Evolutionary conservation across 1,140 invertebrate genomes (phyloP), one percentile per base, ranked within the genome.

Genomic region (Megalonaias nervosa): DNA sequence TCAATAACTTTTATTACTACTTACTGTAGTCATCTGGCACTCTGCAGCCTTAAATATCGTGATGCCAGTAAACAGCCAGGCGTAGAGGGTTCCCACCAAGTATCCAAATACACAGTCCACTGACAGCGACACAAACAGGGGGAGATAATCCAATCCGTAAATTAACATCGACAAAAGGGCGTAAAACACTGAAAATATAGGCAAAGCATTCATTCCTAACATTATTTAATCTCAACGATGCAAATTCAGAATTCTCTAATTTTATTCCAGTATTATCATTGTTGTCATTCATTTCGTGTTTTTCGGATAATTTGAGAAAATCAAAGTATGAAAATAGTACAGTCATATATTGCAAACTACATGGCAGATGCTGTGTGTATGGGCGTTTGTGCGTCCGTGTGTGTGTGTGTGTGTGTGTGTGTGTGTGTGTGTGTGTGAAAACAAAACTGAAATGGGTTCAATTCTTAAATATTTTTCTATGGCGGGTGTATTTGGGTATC

Each of bases 51-150:
- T 67, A 58, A 67, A 73, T 1, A 78, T 56, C 4, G 61, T 17
- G 26, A 78, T 38, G 55, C 16, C 60, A 13, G 74, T 55, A 15
- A 78, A 61, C 59, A 69, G 17, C 64, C 64, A 78, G 17, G 71
- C 71, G 48, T 78, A 78, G 17, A 56, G 31, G 14, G 76, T 68
- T 13, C 69, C 76, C 3, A 78, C 70, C 23, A 73, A 2, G 23
- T 73, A 69, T 19, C 76, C 71, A 19, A 58, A 26, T 15, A 74
- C 65, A 13, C 71, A 73, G 17, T 78, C 71, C 15, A 78, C 21
- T 11, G 76, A 64, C 31, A 78, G 76, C 9, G 71, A 64, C 21
- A 71, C 76, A 78, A 78, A 78, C 76, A 78, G 61, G 11, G 76
- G 76, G 59, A 73, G 74, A 57, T 78, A 78, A 26, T 73, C 76